Percentiles rank a stretch among this genome's conserved stretches.
phyloP scores from a whole-genome alignment of 2,888 invertebrate species.

The Andrena haemorrhoa region DNA sequence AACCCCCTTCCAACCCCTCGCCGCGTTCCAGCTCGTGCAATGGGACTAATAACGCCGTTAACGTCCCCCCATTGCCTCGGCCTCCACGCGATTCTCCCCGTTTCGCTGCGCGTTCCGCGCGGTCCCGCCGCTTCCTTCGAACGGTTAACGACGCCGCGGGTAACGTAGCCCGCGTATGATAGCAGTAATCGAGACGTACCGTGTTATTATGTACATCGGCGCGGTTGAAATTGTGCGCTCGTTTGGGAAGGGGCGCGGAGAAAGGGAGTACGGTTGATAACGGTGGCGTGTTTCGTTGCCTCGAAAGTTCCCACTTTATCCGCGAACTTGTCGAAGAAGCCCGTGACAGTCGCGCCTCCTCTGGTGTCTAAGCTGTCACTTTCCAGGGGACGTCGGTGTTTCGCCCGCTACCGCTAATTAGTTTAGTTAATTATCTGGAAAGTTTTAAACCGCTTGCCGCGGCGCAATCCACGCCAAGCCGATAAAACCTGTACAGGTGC shows the following conservation, averaged over 20 bases:
- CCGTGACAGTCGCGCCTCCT: constrained; percentile 40
- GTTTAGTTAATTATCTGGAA: constrained; percentile 78
- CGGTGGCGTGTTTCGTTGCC: constrained; percentile 57
- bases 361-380: constrained; percentile 34
- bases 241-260: constrained; percentile 1
- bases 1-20: not conserved
- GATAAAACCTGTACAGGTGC: constrained; percentile 46
- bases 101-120: not conserved
- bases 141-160: constrained; percentile 6
- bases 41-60: constrained; percentile 64
- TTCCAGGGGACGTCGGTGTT: constrained; percentile 67
- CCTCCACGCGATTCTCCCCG: constrained; percentile 27
- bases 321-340: constrained; percentile 75
- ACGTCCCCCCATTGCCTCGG: constrained; percentile 50
- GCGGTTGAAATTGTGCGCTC: too few relatives aligned
- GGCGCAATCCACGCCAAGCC: constrained; percentile 11
- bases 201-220: not conserved
- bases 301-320: constrained; percentile 75
- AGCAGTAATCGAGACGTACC: not conserved
- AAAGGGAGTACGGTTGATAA: constrained; percentile 74
- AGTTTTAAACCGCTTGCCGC: constrained; percentile 65
- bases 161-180: not conserved
- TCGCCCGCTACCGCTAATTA: constrained; percentile 73
- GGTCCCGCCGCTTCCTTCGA: not conserved
- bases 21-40: constrained; percentile 33